Evolutionary conservation across 2,888 invertebrate genomes (phyloP), one percentile per base, ranked within the genome.

Genomic region (Clistopyga incitator): DNA sequence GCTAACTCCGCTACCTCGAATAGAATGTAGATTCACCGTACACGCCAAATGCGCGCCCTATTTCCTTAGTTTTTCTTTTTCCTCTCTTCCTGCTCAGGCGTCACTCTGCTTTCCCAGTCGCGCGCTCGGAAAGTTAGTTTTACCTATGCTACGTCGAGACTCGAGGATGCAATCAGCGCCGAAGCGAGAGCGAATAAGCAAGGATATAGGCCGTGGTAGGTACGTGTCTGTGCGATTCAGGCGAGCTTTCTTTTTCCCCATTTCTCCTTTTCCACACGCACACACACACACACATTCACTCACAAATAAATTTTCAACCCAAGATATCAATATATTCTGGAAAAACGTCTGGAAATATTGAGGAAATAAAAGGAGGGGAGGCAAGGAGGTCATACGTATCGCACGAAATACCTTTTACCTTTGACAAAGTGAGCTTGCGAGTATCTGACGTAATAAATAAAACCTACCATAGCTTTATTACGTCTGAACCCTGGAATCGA

Each of bases 41-140:
- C 61, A 81, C 68, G 68, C 64, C 70, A 59, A 84, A 81, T 68
- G 56, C 61, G 34, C 25, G 34, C 34, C 11, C 61, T 72, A 23
- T 74, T 38, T 59, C 68, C 34, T 77, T 74, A 77, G 54, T 74
- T 72, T 38, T 71, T 67, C 67, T 61, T 67, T 82, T 72, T 56
- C 50, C 50, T 25, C 20, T 67, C 65, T 72, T 10, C 29, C 64
- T 45, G 67, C 77, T 65, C 59, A 34, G 65, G 45, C 76, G 47
- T 77, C 67, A 65, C 67, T 77, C 59, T 56, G 59, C 76, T 82
- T 75, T 75, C 59, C 38, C 29, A 25, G 68, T 74, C 77, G 75
- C 83, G 81, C 83, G 81, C 85, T 86, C 82, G 87, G 78, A 88
- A 90, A 90, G 87, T 90, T 89, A 88, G 88, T 87, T 90, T 89